phyloP scores from a whole-genome alignment of 2,888 invertebrate species.

The Megastigmus dorsalis region DNA sequence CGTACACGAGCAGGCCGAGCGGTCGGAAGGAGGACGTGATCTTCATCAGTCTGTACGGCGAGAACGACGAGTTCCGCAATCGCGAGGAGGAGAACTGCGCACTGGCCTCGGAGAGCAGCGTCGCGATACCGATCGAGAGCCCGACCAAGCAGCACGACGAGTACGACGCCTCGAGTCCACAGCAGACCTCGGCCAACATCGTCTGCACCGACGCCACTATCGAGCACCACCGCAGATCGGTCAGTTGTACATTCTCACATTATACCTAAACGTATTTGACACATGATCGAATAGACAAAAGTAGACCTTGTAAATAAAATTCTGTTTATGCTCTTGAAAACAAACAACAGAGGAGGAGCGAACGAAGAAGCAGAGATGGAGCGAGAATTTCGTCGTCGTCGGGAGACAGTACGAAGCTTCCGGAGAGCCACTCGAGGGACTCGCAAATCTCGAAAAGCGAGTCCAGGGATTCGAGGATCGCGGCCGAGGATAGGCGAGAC shows the following conservation, averaged over 20 bases:
- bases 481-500: slow-evolving; percentile 33
- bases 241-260: not conserved
- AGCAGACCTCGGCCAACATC: slow-evolving; percentile 59
- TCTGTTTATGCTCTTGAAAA: not conserved
- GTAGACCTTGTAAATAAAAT: too few relatives aligned
- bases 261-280: not conserved
- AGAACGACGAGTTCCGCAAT: slow-evolving; percentile 58
- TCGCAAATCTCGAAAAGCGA: slow-evolving; percentile 64
- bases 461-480: slow-evolving; percentile 63
- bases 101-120: slow-evolving; percentile 70
- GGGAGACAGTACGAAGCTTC: slow-evolving; percentile 56
- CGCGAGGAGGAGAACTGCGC: slow-evolving; percentile 54
- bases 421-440: slow-evolving; percentile 61
- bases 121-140: slow-evolving; percentile 67
- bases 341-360: slow-evolving; percentile 42
- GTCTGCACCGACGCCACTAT: slow-evolving; percentile 70
- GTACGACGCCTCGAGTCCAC: slow-evolving; percentile 64
- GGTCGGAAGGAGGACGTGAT: slow-evolving; percentile 63
- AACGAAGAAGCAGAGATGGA: slow-evolving; percentile 43
- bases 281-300: too few relatives aligned
- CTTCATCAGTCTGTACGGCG: slow-evolving; percentile 67
- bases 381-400: slow-evolving; percentile 51
- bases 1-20: slow-evolving; percentile 19
- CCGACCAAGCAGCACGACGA: slow-evolving; percentile 68
- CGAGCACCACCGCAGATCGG: slow-evolving; percentile 62